Base-by-base conservation (phyloP, 2,888 invertebrate genomes). In the Tetropium fuscum region DNA sequence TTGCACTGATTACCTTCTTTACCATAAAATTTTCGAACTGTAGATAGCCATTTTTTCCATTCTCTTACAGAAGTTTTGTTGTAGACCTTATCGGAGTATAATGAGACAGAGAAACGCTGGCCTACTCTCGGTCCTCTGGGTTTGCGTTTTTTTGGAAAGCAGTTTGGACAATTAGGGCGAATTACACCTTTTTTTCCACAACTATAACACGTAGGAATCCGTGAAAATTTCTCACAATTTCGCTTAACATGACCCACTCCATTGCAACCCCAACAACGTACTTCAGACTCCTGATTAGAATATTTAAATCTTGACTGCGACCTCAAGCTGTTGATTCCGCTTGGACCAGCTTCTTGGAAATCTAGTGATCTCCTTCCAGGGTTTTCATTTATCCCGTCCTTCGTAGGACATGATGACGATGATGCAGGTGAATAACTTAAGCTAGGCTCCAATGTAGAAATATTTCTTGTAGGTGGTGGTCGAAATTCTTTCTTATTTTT, bases 181-280 rank as follows among this genome's bases (percentile, higher is more conserved):
- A 48, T 55, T 4, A 36, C 44, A 36, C 22, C 11, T 22, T 5
- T 19, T 22, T 10, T 41, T 13, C 41, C 41, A 20, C 41, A 41
- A 1, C 41, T 22, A 22, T 22, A 19, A 41, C 41, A 41, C 3
- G 22, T n/a, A 13, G 22, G 41, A 7, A 20, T 22, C 6, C 13
- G n/a, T 2, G 8, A 11, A 5, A 2, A 2, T 22, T 41, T 22
- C 22, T 20, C 22, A 13, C 41, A 41, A 8, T 36, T 16, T n/a
- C 34, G 32, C 5, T 15, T 13, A n/a, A 45, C 1, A 10, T 54
- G 54, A 11, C 45, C 44, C 1, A 22, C 5, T 7, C 18, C 36
- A 10, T 54, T 45, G 16, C 38, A 45, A 10, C 19, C 10, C 54
- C 54, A 54, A 20, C 54, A 54, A 3, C 22, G 34, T 7, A 53